Evolutionary conservation across 2,888 invertebrate species (phyloP).

Genomic region (Tipula vernalis): DNA sequence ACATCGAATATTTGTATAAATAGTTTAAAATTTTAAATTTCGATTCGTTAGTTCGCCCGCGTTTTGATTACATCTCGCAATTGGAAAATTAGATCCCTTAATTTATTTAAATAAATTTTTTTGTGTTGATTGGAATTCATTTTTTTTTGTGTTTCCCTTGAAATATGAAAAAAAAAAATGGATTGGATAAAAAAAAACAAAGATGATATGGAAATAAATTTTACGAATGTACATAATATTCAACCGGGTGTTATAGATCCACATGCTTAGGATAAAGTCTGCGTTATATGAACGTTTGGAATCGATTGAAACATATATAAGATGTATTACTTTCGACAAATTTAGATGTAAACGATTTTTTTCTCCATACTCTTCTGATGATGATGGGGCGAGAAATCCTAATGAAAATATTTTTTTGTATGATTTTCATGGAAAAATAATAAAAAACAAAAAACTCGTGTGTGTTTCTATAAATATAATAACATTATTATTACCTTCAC

Average conservation of each 20-base stretch:
- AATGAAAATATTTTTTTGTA: neutral
- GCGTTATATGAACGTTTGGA: neutral
- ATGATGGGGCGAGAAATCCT: neutral
- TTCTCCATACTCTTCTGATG: neutral
- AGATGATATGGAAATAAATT: neutral
- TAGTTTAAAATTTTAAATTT: neutral
- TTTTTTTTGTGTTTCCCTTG: neutral
- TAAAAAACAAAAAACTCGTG: neutral
- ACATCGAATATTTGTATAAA: neutral
- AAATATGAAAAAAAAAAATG: neutral
- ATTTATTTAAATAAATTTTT: neutral
- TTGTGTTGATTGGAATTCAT: neutral
- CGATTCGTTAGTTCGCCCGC: constrained; percentile 4
- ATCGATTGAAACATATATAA: neutral
- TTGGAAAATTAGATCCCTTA: neutral
- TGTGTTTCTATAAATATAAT: neutral
- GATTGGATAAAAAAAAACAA: neutral
- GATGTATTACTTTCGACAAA: neutral
- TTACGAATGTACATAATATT: neutral
- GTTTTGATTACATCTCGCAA: neutral
- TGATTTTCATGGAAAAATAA: neutral
- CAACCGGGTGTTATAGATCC: neutral
- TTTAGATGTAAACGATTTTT: neutral
- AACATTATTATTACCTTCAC: neutral
- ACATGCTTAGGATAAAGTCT: neutral